Evolutionary conservation across 2,113 vertebrate genomes (phyloP).

Genomic region (Triplophysa tibetana): DNA sequence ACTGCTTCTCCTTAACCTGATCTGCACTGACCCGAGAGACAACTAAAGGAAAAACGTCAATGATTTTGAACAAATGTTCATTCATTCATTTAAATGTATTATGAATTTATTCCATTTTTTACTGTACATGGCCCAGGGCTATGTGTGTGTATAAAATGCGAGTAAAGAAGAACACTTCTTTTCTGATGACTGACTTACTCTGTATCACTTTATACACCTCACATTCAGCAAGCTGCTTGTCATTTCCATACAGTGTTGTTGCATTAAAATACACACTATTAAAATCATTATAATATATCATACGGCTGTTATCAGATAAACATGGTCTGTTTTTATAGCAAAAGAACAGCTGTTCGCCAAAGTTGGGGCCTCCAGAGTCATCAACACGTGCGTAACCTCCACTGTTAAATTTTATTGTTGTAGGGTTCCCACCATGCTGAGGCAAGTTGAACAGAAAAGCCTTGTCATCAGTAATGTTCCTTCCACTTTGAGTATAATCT

Average conservation of each 20-base stretch:
- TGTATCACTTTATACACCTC: constrained; percentile 61
- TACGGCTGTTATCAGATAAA: no score
- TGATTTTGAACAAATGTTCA: no score
- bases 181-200: constrained; percentile 2
- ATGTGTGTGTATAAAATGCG: no score
- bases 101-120: background rate
- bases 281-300: no score
- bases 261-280: no score
- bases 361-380: constrained; percentile 52
- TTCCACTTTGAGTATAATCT: constrained; percentile 51
- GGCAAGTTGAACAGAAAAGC: constrained; percentile 67
- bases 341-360: constrained; percentile 54
- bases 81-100: no score
- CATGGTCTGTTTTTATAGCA: background rate
- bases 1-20: constrained; percentile 59
- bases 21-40: constrained; percentile 30
- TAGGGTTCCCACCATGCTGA: constrained; percentile 31
- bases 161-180: background rate
- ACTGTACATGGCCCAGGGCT: background rate
- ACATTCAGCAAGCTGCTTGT: constrained; percentile 57
- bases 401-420: background rate
- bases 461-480: constrained; percentile 46
- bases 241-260: constrained; percentile 46
- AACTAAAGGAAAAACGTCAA: constrained; percentile 41
- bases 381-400: background rate